A percentile compares a stretch with the other conserved stretches of the same genome.
These are phyloP conservation scores for Tenualosa ilisha DNA, from an alignment of 2,797 vertebrate species.

Conservation along the genomic window DNA sequence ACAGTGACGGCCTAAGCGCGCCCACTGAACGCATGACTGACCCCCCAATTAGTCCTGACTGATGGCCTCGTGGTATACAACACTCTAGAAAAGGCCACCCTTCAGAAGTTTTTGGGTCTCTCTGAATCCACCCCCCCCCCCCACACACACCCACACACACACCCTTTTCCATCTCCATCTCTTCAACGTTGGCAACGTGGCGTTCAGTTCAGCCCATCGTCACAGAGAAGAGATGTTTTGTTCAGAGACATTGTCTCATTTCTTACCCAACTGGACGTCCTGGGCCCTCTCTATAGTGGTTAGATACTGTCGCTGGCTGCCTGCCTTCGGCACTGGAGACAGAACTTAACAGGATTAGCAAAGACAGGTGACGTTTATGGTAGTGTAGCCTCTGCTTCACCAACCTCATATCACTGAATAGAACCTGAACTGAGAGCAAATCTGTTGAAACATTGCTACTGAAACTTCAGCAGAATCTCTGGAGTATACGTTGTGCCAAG, in stretches of 20 bases:
- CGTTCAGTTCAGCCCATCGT: neutral
- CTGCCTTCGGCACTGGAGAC: neutral
- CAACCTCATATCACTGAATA: neutral
- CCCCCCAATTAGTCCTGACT: conserved; percentile 57
- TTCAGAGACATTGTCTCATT: conserved; percentile 16
- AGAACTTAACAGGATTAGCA: neutral
- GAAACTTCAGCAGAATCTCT: neutral
- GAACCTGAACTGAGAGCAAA: neutral
- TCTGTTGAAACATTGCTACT: neutral
- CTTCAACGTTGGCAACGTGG: neutral
- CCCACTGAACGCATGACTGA: conserved; percentile 52
- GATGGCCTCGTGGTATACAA: neutral
- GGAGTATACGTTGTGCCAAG: neutral
- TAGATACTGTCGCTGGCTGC: neutral
- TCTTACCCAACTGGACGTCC: neutral
- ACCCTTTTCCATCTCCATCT: neutral
- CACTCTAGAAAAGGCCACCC: neutral
- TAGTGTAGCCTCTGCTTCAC: neutral
- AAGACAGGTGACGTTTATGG: neutral
- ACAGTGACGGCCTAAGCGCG: conserved; percentile 54
- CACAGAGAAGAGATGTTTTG: neutral
- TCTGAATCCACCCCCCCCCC: neutral
- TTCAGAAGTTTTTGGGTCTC: neutral
- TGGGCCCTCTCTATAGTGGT: neutral
- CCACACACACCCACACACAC: too few species aligned